These are phyloP conservation scores for Botia almorhae DNA, from an alignment of 2,797 vertebrate species.

Conservation along the genomic window DNA sequence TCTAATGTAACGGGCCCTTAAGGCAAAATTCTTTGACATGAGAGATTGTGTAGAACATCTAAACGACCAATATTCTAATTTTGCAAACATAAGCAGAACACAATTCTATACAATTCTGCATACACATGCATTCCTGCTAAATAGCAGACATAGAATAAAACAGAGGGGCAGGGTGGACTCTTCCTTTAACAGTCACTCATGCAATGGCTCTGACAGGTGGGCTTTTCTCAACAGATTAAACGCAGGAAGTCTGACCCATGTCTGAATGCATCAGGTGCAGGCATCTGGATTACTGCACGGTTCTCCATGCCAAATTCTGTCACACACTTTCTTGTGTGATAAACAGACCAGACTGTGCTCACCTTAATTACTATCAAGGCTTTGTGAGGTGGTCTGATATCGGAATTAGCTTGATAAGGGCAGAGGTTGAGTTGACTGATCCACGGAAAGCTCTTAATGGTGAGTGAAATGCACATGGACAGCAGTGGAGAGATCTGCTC, in stretches of 20 bases:
- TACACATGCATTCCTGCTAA: neutral
- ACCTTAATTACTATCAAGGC: neutral
- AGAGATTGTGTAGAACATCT: neutral
- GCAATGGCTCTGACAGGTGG: constrained; percentile 17
- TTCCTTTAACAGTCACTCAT: too few relatives aligned
- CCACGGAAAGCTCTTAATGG: constrained; percentile 12
- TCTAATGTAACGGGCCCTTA: neutral
- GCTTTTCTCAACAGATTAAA: constrained; percentile 32
- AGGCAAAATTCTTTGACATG: too few relatives aligned
- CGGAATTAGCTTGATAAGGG: neutral
- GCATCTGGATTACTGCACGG: constrained; percentile 21
- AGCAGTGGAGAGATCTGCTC: neutral
- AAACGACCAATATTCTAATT: neutral
- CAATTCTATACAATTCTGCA: neutral
- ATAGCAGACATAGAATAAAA: neutral
- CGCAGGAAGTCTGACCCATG: constrained; percentile 16
- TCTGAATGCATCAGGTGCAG: constrained; percentile 23
- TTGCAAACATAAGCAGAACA: neutral
- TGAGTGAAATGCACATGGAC: neutral
- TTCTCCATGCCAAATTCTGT: constrained; percentile 18
- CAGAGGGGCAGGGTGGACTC: neutral
- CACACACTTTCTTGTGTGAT: neutral
- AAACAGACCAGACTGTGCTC: neutral
- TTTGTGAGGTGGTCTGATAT: too few relatives aligned
- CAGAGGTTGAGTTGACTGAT: neutral